These are phyloP conservation scores for Biston stratarius DNA, from an alignment of 2,888 invertebrate species.

Conservation along the genomic window DNA sequence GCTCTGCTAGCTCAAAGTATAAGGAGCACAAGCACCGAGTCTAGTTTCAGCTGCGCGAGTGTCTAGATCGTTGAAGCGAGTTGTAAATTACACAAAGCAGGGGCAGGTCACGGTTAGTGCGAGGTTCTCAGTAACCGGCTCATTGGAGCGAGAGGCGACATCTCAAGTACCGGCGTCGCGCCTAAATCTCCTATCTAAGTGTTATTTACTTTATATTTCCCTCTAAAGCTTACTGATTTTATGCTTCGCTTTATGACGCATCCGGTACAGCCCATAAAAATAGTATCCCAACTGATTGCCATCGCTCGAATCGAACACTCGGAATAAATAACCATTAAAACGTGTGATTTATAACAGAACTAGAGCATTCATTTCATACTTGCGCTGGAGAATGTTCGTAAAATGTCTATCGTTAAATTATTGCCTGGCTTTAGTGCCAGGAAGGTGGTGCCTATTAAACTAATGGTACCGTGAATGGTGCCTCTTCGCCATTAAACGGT, in stretches of 20 bases:
- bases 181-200: slow-evolving; percentile 78
- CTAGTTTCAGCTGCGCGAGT: slow-evolving; percentile 11
- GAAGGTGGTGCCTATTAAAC: slow-evolving; percentile 43
- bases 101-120: slow-evolving; percentile 56
- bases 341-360: slow-evolving; percentile 66
- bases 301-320: slow-evolving; percentile 71
- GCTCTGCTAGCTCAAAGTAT: background rate
- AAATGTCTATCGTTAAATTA: slow-evolving; percentile 46
- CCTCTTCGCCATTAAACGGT: slow-evolving; percentile 35
- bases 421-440: slow-evolving; percentile 46
- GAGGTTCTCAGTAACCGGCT: slow-evolving; percentile 57
- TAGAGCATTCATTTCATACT: slow-evolving; percentile 57
- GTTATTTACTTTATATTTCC: slow-evolving; percentile 82
- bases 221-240: slow-evolving; percentile 79
- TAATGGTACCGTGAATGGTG: slow-evolving; percentile 44
- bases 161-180: slow-evolving; percentile 55
- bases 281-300: slow-evolving; percentile 79
- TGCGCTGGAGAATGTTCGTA: slow-evolving; percentile 50
- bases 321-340: slow-evolving; percentile 79
- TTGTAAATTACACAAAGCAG: slow-evolving; percentile 56
- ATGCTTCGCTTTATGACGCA: slow-evolving; percentile 80
- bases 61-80: slow-evolving; percentile 27
- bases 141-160: slow-evolving; percentile 60
- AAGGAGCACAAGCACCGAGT: slow-evolving; percentile 11
- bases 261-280: slow-evolving; percentile 81